phyloP scores from a whole-genome alignment of 2,113 vertebrate species.

The Tetrax tetrax region DNA sequence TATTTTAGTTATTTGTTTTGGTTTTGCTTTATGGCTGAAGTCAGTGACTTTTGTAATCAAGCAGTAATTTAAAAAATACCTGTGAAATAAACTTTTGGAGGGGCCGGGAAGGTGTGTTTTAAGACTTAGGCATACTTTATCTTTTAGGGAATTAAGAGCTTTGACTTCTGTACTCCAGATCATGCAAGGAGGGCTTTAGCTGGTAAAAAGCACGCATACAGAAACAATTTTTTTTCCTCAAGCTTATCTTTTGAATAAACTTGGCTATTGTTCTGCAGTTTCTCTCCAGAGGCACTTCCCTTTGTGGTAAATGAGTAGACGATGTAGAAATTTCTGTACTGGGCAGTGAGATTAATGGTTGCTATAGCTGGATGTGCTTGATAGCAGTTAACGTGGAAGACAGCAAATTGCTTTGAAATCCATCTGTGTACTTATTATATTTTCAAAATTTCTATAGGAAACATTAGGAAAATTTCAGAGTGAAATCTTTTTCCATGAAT shows the following conservation, averaged over 20 bases:
- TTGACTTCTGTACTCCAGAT: background rate
- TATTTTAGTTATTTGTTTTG: background rate
- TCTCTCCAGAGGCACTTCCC: background rate
- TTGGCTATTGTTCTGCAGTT: fast-evolving
- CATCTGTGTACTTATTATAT: fast-evolving
- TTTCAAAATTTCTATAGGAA: background rate
- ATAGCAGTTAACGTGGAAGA: background rate
- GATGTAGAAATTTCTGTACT: background rate
- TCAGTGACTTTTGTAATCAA: background rate
- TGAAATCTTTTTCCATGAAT: background rate
- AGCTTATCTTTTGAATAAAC: background rate
- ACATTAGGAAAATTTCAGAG: background rate
- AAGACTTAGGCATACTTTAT: background rate
- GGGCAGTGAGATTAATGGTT: background rate
- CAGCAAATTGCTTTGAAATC: background rate
- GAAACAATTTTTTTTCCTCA: background rate
- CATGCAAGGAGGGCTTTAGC: background rate
- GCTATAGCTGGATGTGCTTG: background rate
- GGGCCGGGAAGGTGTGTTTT: background rate
- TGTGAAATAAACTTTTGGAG: background rate
- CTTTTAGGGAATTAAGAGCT: background rate
- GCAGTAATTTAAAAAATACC: background rate
- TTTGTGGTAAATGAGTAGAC: background rate
- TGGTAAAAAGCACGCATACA: background rate
- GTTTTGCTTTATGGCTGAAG: background rate